phyloP scores from a whole-genome alignment of 2,888 invertebrate genomes.

The Cephus runcator region DNA sequence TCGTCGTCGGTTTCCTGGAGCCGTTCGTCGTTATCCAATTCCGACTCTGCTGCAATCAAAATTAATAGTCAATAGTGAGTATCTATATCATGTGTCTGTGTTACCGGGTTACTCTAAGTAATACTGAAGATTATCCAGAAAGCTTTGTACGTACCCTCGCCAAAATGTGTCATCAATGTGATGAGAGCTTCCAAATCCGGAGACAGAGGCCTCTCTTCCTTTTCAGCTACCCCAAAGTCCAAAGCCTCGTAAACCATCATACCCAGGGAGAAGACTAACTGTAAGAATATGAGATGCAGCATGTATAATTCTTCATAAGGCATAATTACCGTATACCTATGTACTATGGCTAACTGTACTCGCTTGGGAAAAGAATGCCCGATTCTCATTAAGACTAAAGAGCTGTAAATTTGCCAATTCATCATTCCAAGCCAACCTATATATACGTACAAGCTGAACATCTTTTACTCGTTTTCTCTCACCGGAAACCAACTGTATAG shows the following conservation, averaged over 20 bases:
- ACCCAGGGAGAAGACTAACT: constrained; percentile 85
- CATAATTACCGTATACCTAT: not conserved
- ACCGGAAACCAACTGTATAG: too few species aligned
- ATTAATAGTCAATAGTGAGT: not conserved
- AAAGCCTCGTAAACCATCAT: constrained; percentile 88
- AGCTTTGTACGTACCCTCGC: constrained; percentile 65
- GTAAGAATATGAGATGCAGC: constrained; percentile 58
- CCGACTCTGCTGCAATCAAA: constrained; percentile 36
- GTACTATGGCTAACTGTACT: not conserved
- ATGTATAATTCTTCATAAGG: not conserved
- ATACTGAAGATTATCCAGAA: not conserved
- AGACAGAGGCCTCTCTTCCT: constrained; percentile 88
- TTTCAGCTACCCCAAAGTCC: constrained; percentile 87
- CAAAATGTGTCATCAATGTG: constrained; percentile 83
- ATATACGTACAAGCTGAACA: not conserved
- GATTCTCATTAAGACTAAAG: not conserved
- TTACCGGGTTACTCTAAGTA: not conserved
- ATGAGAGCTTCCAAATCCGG: constrained; percentile 88
- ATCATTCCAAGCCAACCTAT: not conserved
- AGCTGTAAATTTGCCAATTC: not conserved
- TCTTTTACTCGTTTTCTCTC: not conserved
- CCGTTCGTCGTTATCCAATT: constrained; percentile 67
- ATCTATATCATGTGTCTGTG: not conserved
- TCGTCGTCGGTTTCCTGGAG: constrained; percentile 82
- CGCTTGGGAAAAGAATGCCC: not conserved